Base-by-base conservation (phyloP, 1,140 invertebrate species). In the Drosophila auraria region DNA sequence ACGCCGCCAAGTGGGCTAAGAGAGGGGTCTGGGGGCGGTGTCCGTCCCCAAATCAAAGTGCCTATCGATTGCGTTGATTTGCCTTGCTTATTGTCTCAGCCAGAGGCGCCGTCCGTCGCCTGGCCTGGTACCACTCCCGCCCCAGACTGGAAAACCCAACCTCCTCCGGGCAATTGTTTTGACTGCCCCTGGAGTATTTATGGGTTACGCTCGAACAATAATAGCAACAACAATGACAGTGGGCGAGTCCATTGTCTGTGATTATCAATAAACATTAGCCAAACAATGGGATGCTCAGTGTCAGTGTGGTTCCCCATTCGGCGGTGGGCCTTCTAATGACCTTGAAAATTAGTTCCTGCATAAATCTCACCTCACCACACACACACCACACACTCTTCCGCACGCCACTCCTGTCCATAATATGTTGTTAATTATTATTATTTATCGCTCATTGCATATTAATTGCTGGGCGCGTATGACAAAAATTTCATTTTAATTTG, bases 291-390 rank as follows among this genome's bases (percentile, higher is more conserved):
- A 70, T 78, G 75, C 58, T 60, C 74, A 75, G 77, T 84, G 82
- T 84, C 69, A 64, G 61, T 58, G 59, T 58, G 59, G 63, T 38
- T 61, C 65, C 50, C 58, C 54, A 57, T 65, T 63, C 45, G 69
- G 51, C 45, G 69, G 44, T 59, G 50, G 47, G 53, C 69, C 78
- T 89, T 91, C 90, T 89, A 91, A 91, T 91, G 89, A 91, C 89
- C 89, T 91, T 91, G 89, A 91, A 91, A 91, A 91, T 91, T 91
- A 90, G 89, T 91, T 91, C 90, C 89, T 91, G 86, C 83, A 80
- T 77, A 72, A 83, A 83, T 83, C 81, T 76, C 40, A 15, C 25
- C 59, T 63, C 76, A 49, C 63, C 74, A 15, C 23, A 23, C 36
- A 40, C 49, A 45, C 14, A 20, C 8, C n/a, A 9, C n/a, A 6